Base-by-base conservation (phyloP, 2,888 invertebrate species). In the Zygaena filipendulae region DNA sequence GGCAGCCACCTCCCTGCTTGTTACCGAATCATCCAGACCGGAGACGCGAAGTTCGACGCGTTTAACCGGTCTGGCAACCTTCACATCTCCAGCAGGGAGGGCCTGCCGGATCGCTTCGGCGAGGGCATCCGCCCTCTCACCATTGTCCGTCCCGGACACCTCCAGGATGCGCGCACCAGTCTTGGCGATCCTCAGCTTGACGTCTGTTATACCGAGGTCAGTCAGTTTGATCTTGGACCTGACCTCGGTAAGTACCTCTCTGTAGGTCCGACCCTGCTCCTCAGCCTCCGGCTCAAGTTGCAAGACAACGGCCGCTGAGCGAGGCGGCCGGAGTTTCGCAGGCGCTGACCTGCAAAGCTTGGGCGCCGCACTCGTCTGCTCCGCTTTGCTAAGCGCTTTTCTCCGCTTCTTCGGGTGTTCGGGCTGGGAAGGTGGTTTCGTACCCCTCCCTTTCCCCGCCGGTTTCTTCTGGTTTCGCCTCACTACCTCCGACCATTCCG, bases 221-320 rank as follows among this genome's bases (percentile, higher is more conserved):
- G n/a, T n/a, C n/a, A n/a, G n/a, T n/a, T n/a, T n/a, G n/a, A n/a
- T n/a, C n/a, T n/a, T n/a, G n/a, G n/a, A n/a, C n/a, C n/a, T n/a
- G n/a, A n/a, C n/a, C n/a, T n/a, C n/a, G n/a, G n/a, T n/a, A n/a
- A n/a, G n/a, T n/a, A n/a, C n/a, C n/a, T n/a, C n/a, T n/a, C n/a
- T 26, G 7, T 39, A 41, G 0, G 35, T 26, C 0, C 28, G n/a
- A 0, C 40, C 42, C 1, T 8, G 23, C 5, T 35, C 25, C 10
- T 20, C 11, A 0, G 33, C 44, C 7, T 19, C 36, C 3, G 37
- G 35, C 21, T 22, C 24, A 3, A 43, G 18, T 0, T 33, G 31
- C 0, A 43, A 21, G 3, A 35, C 25, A 3, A 42, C 33, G 4
- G 39, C 40, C 2, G 38, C 13, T 0, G 39, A 28, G 0, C 21